Conservation (phyloP, 2,888 invertebrate genomes). For the Tetanocera ferruginea region DNA sequence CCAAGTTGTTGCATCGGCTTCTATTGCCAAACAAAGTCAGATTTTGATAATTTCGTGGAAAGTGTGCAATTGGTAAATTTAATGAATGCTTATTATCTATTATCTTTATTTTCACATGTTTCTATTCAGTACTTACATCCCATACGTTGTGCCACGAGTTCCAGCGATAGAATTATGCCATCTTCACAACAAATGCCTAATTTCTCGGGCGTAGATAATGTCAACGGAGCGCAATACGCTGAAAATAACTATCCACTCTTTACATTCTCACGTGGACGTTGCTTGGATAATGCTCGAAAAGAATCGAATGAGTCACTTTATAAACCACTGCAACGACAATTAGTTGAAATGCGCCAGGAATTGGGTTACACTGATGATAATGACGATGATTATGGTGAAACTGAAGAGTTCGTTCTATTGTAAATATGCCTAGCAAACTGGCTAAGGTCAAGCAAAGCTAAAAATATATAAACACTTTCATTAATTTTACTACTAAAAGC, state of each 20-base stretch:
- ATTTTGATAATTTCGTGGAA: slow-evolving; percentile 83
- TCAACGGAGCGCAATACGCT: slow-evolving; percentile 50
- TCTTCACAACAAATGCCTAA: slow-evolving; percentile 35
- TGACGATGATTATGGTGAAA: slow-evolving; percentile 78
- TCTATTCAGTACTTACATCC: slow-evolving; percentile 72
- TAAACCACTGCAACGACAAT: slow-evolving; percentile 73
- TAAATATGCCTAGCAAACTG: slow-evolving; percentile 57
- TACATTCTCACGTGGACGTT: slow-evolving; percentile 82
- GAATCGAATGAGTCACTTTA: slow-evolving; percentile 69
- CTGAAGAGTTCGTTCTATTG: slow-evolving; percentile 81
- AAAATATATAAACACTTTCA: slow-evolving; percentile 16
- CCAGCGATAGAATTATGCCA: slow-evolving; percentile 53
- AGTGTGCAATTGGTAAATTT: slow-evolving; percentile 75
- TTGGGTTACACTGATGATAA: slow-evolving; percentile 71
- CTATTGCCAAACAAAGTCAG: slow-evolving; percentile 82
- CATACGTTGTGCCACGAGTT: slow-evolving; percentile 64
- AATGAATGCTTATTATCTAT: neutral
- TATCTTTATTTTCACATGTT: neutral
- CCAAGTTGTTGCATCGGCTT: slow-evolving; percentile 94
- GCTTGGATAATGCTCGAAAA: slow-evolving; percentile 70
- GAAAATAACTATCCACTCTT: slow-evolving; percentile 84
- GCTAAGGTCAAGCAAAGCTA: neutral
- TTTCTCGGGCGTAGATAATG: slow-evolving; percentile 47
- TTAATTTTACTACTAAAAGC: neutral
- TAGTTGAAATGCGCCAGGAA: slow-evolving; percentile 73